These are phyloP conservation scores for Zosterops lateralis DNA, from an alignment of 2,113 vertebrate species.

Conservation along the genomic window DNA sequence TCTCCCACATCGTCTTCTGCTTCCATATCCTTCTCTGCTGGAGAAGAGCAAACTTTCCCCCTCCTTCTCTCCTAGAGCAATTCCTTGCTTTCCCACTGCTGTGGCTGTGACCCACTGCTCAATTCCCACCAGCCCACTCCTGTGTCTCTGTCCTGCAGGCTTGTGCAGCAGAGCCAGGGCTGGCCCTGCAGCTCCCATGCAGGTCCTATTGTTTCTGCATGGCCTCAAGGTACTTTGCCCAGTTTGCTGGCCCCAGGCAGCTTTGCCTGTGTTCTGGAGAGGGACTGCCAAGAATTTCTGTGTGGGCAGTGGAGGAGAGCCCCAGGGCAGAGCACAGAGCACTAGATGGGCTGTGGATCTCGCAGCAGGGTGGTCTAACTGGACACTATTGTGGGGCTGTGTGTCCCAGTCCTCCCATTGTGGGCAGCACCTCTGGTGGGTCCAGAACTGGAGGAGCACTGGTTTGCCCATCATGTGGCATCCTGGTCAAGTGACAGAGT, in stretches of 20 bases:
- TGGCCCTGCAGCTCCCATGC: not conserved
- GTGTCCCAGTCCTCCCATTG: not conserved
- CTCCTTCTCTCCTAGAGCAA: not conserved
- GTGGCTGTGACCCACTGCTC: fast-evolving
- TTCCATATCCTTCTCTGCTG: not conserved
- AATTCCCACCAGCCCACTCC: not conserved
- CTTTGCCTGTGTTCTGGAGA: not conserved
- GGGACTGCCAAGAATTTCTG: not conserved
- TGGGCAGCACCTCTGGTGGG: not conserved
- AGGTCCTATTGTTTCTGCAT: not conserved
- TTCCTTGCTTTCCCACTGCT: not conserved
- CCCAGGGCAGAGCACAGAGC: fast-evolving
- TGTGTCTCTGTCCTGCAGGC: not conserved
- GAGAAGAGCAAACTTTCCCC: not conserved
- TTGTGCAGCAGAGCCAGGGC: not conserved
- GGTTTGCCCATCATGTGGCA: not conserved
- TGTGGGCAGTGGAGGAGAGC: not conserved
- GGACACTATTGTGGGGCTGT: not conserved
- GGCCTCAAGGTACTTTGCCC: not conserved
- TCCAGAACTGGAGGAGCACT: not conserved
- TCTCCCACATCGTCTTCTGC: not conserved
- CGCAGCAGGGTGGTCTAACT: not conserved
- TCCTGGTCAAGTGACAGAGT: not conserved
- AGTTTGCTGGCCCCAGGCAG: not conserved
- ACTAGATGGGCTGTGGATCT: not conserved